A percentile compares a stretch with the other conserved stretches of the same genome.
Evolutionary conservation across 2,888 invertebrate species (phyloP).

Genomic region (Dryadula phaetusa): DNA sequence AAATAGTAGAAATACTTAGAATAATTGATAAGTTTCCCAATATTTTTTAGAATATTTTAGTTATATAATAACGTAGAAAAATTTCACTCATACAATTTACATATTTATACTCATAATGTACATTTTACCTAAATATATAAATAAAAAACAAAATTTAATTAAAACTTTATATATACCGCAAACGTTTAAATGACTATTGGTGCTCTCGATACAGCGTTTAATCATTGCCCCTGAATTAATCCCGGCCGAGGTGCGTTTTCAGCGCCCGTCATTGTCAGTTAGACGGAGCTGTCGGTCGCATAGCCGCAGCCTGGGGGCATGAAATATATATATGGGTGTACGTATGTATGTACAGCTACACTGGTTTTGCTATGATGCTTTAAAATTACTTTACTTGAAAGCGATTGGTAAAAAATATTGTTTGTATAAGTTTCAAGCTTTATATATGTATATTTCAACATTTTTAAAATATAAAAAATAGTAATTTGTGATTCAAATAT

Average conservation of each 20-base stretch:
- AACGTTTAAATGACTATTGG: slow-evolving; percentile 49
- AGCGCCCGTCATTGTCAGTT: slow-evolving; percentile 58
- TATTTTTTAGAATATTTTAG: too few relatives aligned
- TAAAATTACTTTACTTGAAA: neutral
- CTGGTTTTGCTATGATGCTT: neutral
- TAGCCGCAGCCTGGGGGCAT: slow-evolving; percentile 28
- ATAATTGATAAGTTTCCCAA: too few relatives aligned
- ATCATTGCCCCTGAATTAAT: slow-evolving; percentile 62
- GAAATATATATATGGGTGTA: neutral
- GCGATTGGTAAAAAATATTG: neutral
- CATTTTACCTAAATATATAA: too few relatives aligned
- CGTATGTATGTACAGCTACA: neutral
- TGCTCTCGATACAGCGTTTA: slow-evolving; percentile 54
- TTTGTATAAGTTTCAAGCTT: neutral
- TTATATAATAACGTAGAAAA: too few relatives aligned
- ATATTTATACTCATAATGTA: too few relatives aligned
- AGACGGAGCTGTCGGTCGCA: slow-evolving; percentile 44
- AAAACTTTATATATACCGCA: slow-evolving; percentile 40
- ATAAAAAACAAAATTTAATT: slow-evolving; percentile 38
- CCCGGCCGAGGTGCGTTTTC: slow-evolving; percentile 56
- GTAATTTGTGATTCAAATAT: too few relatives aligned
- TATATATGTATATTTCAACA: neutral
- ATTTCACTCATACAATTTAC: too few relatives aligned
- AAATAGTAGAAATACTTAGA: too few relatives aligned
- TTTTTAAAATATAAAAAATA: too few relatives aligned